phyloP scores from a whole-genome alignment of 2,113 vertebrate genomes.

The Sebastes fasciatus region DNA sequence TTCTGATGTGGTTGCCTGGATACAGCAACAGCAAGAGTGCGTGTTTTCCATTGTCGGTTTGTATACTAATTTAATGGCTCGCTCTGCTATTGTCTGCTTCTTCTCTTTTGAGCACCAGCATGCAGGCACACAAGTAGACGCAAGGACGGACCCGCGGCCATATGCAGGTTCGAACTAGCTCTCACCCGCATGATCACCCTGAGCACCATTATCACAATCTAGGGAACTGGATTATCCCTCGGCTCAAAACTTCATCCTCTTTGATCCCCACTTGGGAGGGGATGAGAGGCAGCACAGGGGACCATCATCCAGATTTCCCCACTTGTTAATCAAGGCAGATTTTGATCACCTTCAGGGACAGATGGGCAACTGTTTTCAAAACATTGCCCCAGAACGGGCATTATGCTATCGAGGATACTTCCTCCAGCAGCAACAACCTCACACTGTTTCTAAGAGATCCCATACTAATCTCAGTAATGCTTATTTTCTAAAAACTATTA shows the following conservation, averaged over 20 bases:
- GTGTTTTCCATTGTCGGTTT: slow-evolving; percentile 39
- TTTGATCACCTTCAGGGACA: slow-evolving; percentile 80
- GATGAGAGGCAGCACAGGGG: slow-evolving; percentile 67
- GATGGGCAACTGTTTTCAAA: slow-evolving; percentile 80
- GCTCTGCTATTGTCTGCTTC: slow-evolving; percentile 53
- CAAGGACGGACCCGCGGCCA: slow-evolving; percentile 23
- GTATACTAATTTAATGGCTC: slow-evolving; percentile 51
- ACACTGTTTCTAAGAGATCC: background rate
- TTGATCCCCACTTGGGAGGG: slow-evolving; percentile 73
- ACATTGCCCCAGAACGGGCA: slow-evolving; percentile 32
- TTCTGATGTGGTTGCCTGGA: slow-evolving; percentile 71
- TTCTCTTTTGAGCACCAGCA: slow-evolving; percentile 49
- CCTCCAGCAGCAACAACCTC: slow-evolving; percentile 11
- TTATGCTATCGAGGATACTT: slow-evolving; percentile 40
- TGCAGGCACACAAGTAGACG: slow-evolving; percentile 17
- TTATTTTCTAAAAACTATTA: slow-evolving; percentile 15
- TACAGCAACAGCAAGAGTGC: slow-evolving; percentile 56
- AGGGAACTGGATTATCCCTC: slow-evolving; percentile 82
- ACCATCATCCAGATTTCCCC: slow-evolving; percentile 65
- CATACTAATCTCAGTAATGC: background rate
- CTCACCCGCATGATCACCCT: slow-evolving; percentile 70
- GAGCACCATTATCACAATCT: slow-evolving; percentile 83
- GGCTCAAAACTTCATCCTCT: slow-evolving; percentile 79
- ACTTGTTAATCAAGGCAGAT: slow-evolving; percentile 83
- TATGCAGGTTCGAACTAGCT: slow-evolving; percentile 40